Evolutionary conservation across 1,140 invertebrate genomes (phyloP), one percentile per base, ranked within the genome.

Genomic region (Odontomachus brunneus): DNA sequence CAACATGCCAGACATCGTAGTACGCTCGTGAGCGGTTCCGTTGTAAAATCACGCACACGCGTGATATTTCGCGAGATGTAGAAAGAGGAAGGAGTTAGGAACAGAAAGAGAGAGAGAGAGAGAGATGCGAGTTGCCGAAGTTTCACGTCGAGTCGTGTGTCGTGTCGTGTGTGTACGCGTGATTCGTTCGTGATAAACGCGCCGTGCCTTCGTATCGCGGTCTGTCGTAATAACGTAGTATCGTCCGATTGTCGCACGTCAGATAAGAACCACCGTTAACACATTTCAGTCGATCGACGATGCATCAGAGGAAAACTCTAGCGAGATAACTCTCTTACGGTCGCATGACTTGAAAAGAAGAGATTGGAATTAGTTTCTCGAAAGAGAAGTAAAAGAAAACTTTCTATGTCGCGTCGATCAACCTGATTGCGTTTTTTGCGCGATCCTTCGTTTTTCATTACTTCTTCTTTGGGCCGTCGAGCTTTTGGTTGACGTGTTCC

Each of bases 211-310:
- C 51, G 22, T 80, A 69, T 69, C 75, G 51, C 51, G 55, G 7
- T 44, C 38, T 71, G 65, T 80, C 65, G 38, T 59, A 80, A 80
- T 59, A 80, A 71, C n/a, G 53, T 65, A 33, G 51, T 71, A 80
- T 80, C 65, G 17, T 78, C 22, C 75, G 75, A 80, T 55, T 59
- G 51, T 24, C 24, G 49, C 17, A 57, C 63, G 17, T 69, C 48
- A 59, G 65, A 80, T 80, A 80, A 80, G 33, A 69, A 17, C 4
- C 19, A 38, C 5, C 24, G 59, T 29, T 19, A 55, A 55, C 38
- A 4, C 53, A 7, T 55, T 11, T 7, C 3, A 22, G 33, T 15
- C 62, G 5, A 22, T 48, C 22, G 38, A 48, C 38, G 38, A 44
- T 44, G 38, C 38, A 44, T 26, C 22, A 80, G 26, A 26, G 51